Evolutionary conservation across 2,113 vertebrate genomes (phyloP), one percentile per base, ranked within the genome.

Genomic region (Trochalopteron elliotii): DNA sequence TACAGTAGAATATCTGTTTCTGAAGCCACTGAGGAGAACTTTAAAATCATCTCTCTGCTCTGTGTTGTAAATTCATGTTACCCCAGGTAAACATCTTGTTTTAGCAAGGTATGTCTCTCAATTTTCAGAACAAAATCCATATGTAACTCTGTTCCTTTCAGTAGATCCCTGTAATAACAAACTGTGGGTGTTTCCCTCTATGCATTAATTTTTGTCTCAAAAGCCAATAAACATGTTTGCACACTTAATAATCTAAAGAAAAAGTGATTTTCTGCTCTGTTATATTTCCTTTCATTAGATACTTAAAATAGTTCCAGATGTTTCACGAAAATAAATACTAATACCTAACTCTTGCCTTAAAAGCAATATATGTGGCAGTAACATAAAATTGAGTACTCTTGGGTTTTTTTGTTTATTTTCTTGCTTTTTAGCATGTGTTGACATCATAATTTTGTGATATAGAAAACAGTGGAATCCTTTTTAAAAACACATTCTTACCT

Each of bases 281-380:
- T 84, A 6, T 77, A 91, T 93, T 93, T 94, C 20, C 59, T 92
- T 89, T 91, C 61, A 92, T 86, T 95, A 92, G 90, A 25, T 61
- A 64, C 78, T 78, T 92, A 39, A n/a, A 83, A 93, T 52, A 44
- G 52, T 95, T 59, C 55, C 71, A 88, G 53, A 67, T 89, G 24
- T 39, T 93, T 40, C 16, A 40, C 68, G 39, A 82, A 88, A 94
- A 71, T 27, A 49, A 93, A 92, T 69, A 49, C 16, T 80, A 70
- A 87, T 71, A 93, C 9, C 37, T 90, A 90, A 92, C 94, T 96
- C 83, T 92, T 97, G 93, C 69, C 35, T 86, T 79, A 49, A 69
- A 50, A 79, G 20, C 8, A 67, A 40, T 86, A 94, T 28, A 25
- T 55, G 27, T 90, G 47, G 19, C n/a, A 90, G n/a, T 90, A 65